Evolutionary conservation across 2,888 invertebrate genomes (phyloP), one percentile per base, ranked within the genome.

Genomic region (Camptogramma bilineatum): DNA sequence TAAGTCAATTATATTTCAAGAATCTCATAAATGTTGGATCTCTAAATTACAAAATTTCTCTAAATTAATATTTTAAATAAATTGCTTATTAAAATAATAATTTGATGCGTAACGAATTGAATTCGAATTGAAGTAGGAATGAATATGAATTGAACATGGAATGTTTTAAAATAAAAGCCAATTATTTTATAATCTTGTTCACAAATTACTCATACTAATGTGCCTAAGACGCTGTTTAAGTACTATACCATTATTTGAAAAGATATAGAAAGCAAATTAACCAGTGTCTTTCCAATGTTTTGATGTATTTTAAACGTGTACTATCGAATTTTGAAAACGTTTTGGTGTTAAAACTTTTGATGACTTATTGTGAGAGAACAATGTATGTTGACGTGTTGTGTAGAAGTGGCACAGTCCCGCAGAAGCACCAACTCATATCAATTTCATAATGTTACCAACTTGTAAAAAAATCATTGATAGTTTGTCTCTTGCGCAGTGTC

Each of bases 141-240:
- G 4, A n/a, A 21, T 17, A 17, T 10, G 13, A 4, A 47, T 53
- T 31, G 18, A 56, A 52, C 17, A 46, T 28, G 42, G 16, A 5
- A 4, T 42, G 4, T 42, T 39, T 39, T 8, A n/a, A 13, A 39
- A 39, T 39, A 39, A 59, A 54, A 51, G 46, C 54, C 19, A 51
- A 44, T 59, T 51, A 52, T 56, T 50, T 55, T 21, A 28, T 39
- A 42, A 59, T 50, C 52, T 58, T 58, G 31, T 64, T 64, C 39
- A 54, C 10, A 42, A 52, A 44, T 34, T 54, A 61, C 10, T 65
- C 52, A 9, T 59, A 57, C 34, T 46, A 80, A 86, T 83, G 88
- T 88, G 87, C 88, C 88, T 88, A 85, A 83, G 75, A 74, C 76
- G 73, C 78, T 77, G 73, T 77, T 47, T 28, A 21, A 31, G n/a